Percentiles rank a stretch among this genome's conserved stretches.
These are phyloP conservation scores for Malaclemys terrapin DNA, from an alignment of 2,113 vertebrate genomes.

Conservation along the genomic window DNA sequence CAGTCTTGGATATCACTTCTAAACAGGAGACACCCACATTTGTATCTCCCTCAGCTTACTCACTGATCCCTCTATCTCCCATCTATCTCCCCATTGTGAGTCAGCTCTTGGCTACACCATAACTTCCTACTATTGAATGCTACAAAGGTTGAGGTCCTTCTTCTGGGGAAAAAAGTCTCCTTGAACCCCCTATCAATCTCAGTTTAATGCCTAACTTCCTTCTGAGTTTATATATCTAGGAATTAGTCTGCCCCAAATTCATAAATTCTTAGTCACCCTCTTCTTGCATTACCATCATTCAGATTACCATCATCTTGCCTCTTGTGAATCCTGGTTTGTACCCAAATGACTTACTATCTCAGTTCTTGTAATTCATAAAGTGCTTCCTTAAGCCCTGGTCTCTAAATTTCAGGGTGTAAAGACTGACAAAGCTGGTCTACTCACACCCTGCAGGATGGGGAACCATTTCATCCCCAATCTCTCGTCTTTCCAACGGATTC, in stretches of 20 bases:
- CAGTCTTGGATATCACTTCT: background rate
- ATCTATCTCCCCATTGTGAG: background rate
- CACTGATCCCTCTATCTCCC: background rate
- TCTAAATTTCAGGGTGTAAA: background rate
- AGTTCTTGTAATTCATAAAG: background rate
- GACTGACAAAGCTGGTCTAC: fast-evolving
- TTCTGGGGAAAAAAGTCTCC: background rate
- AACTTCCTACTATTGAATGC: background rate
- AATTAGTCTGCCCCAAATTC: background rate
- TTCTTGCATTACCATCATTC: background rate
- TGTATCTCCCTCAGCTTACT: background rate
- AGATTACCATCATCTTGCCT: background rate
- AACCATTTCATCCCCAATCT: background rate
- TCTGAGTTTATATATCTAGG: background rate
- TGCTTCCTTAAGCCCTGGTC: background rate
- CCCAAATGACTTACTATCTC: background rate
- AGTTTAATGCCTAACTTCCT: background rate
- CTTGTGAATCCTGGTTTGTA: background rate
- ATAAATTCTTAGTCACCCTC: background rate
- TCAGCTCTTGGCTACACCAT: fast-evolving
- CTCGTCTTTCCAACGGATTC: background rate
- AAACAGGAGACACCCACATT: background rate
- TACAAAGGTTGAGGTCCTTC: background rate
- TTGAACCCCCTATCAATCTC: background rate
- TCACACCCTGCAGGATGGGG: background rate